Evolutionary conservation across 1,140 invertebrate species (phyloP).

Genomic region (Vanessa tameamea): DNA sequence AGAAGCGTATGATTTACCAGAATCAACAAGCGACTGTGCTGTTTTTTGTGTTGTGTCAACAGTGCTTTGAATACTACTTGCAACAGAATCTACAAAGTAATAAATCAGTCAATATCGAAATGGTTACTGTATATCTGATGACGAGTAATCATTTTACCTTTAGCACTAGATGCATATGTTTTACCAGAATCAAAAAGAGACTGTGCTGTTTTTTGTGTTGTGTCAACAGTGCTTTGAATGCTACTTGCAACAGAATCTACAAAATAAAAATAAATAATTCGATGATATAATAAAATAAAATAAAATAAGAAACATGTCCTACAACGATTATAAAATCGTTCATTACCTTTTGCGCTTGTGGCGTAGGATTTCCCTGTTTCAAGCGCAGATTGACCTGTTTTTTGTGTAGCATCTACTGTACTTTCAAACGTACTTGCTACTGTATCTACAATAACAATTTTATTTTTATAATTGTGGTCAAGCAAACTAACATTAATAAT

Average conservation of each 20-base stretch:
- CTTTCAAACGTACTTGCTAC: constrained; percentile 50
- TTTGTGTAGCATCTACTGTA: constrained; percentile 68
- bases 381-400: constrained; percentile 55
- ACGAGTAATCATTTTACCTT: constrained; percentile 1
- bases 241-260: constrained; percentile 40
- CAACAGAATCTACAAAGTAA: constrained; percentile 44
- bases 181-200: constrained; percentile 52
- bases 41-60: constrained; percentile 45
- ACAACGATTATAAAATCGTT: no score
- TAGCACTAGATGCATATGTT: constrained; percentile 43
- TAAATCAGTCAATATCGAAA: not conserved
- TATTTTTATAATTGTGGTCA: not conserved
- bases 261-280: not conserved
- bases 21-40: constrained; percentile 37
- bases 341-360: not conserved
- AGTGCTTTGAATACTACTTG: constrained; percentile 37
- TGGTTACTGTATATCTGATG: not conserved
- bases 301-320: no score
- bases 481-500: not conserved
- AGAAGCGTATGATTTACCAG: constrained; percentile 35
- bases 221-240: constrained; percentile 51
- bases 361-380: constrained; percentile 62
- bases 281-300: not conserved
- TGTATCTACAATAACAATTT: constrained; percentile 50
- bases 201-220: constrained; percentile 55